A percentile compares a stretch with the other conserved stretches of the same genome.
phyloP scores from a whole-genome alignment of 2,797 vertebrate species.

The Tolypeutes matacus region DNA sequence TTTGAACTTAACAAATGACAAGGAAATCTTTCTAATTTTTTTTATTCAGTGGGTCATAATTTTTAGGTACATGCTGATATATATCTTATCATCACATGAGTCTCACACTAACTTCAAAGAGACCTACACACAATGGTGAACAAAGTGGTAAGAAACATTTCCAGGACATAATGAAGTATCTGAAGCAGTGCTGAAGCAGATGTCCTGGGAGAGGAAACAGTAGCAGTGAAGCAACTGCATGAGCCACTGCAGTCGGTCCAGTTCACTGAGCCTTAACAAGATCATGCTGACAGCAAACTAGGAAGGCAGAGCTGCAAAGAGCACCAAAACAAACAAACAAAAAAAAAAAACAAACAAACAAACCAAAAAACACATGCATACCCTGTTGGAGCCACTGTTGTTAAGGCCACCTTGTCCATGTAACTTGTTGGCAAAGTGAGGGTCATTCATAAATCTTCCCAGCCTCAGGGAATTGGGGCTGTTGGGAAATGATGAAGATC shows the following conservation, averaged over 20 bases:
- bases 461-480: background rate
- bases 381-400: background rate
- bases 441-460: slow-evolving; percentile 50
- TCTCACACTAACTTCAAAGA: slow-evolving; percentile 80
- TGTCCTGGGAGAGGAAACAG: slow-evolving; percentile 71
- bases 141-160: slow-evolving; percentile 60
- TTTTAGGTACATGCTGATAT: slow-evolving; percentile 38
- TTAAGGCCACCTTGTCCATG: background rate
- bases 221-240: background rate
- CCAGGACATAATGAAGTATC: slow-evolving; percentile 72
- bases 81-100: slow-evolving; percentile 77
- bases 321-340: background rate
- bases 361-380: too few species aligned
- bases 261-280: slow-evolving; percentile 61
- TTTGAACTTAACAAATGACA: slow-evolving; percentile 66
- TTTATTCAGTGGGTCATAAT: background rate
- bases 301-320: background rate
- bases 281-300: slow-evolving; percentile 59
- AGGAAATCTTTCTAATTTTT: background rate
- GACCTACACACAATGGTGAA: slow-evolving; percentile 27
- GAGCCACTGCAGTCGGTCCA: slow-evolving; percentile 16
- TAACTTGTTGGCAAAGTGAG: background rate
- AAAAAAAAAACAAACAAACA: background rate
- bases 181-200: slow-evolving; percentile 63
- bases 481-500: slow-evolving; percentile 27